Conservation (phyloP, 2,797 vertebrate genomes). For the Sebastes itinus region DNA sequence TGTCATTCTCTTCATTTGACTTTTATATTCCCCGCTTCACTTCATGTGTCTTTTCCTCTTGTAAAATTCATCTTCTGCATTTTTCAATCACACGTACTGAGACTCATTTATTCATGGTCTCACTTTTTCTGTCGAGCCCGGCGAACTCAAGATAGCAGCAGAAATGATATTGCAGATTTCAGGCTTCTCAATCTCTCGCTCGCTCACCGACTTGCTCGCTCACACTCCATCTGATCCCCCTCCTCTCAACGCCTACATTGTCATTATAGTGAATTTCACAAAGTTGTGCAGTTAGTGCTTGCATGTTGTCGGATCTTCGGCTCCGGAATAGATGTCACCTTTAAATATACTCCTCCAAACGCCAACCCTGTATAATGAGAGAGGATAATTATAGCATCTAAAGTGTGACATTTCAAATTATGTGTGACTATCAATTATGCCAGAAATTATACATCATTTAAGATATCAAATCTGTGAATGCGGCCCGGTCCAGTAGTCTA, state of each 20-base stretch:
- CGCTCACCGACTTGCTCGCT: constrained; percentile 3
- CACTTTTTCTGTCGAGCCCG: background rate
- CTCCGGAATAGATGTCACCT: background rate
- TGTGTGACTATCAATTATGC: background rate
- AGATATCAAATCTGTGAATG: background rate
- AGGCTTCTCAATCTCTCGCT: background rate
- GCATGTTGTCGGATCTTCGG: background rate
- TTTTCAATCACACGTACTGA: background rate
- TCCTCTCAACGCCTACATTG: background rate
- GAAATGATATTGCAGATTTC: constrained; percentile 24
- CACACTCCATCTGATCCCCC: constrained; percentile 15
- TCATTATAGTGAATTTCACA: background rate
- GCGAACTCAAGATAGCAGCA: background rate
- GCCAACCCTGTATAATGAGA: background rate
- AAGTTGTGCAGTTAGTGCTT: background rate
- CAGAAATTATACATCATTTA: background rate
- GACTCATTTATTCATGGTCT: constrained; percentile 23
- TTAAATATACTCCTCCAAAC: background rate
- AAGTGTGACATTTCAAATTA: background rate
- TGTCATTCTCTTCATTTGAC: background rate
- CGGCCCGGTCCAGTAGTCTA: background rate
- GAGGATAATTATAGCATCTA: background rate
- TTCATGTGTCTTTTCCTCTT: background rate
- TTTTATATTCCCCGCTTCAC: background rate
- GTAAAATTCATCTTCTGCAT: background rate